Percentiles rank a stretch among this genome's conserved stretches.
phyloP scores from a whole-genome alignment of 1,140 invertebrate species.

The Ostrea denselamellosa region DNA sequence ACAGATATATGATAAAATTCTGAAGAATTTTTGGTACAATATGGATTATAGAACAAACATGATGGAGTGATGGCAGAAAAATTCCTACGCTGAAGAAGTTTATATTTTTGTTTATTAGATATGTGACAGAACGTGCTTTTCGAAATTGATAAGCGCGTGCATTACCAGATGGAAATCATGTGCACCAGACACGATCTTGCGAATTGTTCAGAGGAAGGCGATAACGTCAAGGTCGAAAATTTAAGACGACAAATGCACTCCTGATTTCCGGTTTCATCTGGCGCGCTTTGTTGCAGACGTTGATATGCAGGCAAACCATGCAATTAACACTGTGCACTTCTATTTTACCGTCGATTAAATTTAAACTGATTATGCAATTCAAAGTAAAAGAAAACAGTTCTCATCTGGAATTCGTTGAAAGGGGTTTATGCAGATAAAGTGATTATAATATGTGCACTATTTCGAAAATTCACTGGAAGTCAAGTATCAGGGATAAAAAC shows the following conservation, averaged over 20 bases:
- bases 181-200: slow-evolving; percentile 7
- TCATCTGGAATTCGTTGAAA: not conserved
- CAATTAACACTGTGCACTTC: not conserved
- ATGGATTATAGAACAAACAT: not conserved
- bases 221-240: not conserved
- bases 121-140: slow-evolving; percentile 26
- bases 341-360: slow-evolving; percentile 12
- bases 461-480: no score
- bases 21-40: not conserved
- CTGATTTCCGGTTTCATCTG: not conserved
- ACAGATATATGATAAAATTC: not conserved
- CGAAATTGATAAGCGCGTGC: slow-evolving; percentile 1
- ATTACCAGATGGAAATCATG: slow-evolving; percentile 16
- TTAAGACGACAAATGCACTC: not conserved
- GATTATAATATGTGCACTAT: not conserved
- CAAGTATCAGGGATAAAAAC: no score
- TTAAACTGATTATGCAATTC: not conserved
- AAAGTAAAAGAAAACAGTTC: slow-evolving; percentile 11
- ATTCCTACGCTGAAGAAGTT: not conserved
- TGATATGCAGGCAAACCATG: not conserved
- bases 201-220: not conserved
- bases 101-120: slow-evolving; percentile 17
- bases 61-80: not conserved
- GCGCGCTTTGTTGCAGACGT: slow-evolving; percentile 30
- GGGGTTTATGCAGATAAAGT: slow-evolving; percentile 1